A percentile compares a stretch with the other conserved stretches of the same genome.
Evolutionary conservation across 2,888 invertebrate species (phyloP).

Genomic region (Nineta flava): DNA sequence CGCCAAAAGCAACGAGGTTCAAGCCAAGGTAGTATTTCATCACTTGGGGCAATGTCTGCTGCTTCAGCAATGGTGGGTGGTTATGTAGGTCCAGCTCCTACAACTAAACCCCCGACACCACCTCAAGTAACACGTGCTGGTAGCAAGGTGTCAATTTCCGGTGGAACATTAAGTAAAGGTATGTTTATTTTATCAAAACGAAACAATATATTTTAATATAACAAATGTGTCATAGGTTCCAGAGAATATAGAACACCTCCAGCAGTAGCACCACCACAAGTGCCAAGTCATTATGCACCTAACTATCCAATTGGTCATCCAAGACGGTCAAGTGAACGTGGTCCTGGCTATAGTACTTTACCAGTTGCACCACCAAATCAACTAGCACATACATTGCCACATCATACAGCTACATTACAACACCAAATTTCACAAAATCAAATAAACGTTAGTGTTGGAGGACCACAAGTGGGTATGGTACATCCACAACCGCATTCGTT

Average conservation of each 20-base stretch:
- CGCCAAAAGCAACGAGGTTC: conserved; percentile 61
- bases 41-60: conserved; percentile 26
- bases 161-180: conserved; percentile 51
- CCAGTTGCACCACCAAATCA: conserved; percentile 44
- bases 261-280: conserved; percentile 89
- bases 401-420: conserved; percentile 18
- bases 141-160: conserved; percentile 22
- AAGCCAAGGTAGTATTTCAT: conserved; percentile 43
- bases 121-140: conserved; percentile 57
- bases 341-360: conserved; percentile 73
- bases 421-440: conserved; percentile 24
- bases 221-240: conserved; percentile 27
- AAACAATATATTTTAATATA: neutral
- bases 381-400: conserved; percentile 18
- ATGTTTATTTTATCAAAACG: neutral
- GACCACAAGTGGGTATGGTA: conserved; percentile 62
- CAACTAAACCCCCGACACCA: conserved; percentile 90
- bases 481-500: conserved; percentile 51
- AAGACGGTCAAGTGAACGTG: conserved; percentile 39
- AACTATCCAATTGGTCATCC: conserved; percentile 80
- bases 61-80: conserved; percentile 25
- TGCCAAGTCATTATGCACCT: conserved; percentile 92
- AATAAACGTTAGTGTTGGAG: conserved; percentile 24
- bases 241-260: conserved; percentile 91
- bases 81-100: conserved; percentile 70